Evolutionary conservation across 2,113 vertebrate genomes (phyloP).

Genomic region (Paramisgurnus dabryanus): DNA sequence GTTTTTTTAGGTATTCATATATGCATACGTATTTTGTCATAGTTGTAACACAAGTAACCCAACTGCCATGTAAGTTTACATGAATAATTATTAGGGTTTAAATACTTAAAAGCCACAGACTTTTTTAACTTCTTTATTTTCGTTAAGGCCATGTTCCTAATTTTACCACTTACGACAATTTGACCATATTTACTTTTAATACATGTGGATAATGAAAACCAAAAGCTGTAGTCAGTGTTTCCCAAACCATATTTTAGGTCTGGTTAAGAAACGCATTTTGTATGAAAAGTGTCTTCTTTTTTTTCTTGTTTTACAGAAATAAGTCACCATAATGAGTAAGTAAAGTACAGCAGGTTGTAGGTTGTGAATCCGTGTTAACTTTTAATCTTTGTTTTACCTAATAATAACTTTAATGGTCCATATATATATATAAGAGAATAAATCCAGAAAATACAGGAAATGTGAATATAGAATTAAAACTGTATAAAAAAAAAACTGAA

Average conservation of each 20-base stretch:
- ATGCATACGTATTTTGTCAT: conserved; percentile 13
- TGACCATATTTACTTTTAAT: no score
- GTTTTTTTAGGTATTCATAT: conserved; percentile 27
- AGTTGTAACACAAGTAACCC: conserved; percentile 26
- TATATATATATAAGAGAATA: not conserved
- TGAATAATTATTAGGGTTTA: conserved; percentile 6
- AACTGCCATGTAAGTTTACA: conserved; percentile 37
- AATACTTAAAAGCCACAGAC: not conserved
- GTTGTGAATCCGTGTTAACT: not conserved
- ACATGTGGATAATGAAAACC: no score
- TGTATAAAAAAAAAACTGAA: no score
- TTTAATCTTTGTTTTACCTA: no score
- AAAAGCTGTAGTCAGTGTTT: no score
- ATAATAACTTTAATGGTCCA: not conserved
- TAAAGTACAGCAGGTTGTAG: not conserved
- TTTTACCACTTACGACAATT: no score
- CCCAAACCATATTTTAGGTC: no score
- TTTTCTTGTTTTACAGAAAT: not conserved
- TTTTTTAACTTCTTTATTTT: no score
- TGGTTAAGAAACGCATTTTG: no score
- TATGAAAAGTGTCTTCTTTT: not conserved
- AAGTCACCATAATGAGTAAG: not conserved
- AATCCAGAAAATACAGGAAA: no score
- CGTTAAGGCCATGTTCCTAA: no score
- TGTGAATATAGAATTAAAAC: no score